Evolutionary conservation across 2,797 vertebrate genomes (phyloP), one percentile per base, ranked within the genome.

Genomic region (Clarias laeviceps): DNA sequence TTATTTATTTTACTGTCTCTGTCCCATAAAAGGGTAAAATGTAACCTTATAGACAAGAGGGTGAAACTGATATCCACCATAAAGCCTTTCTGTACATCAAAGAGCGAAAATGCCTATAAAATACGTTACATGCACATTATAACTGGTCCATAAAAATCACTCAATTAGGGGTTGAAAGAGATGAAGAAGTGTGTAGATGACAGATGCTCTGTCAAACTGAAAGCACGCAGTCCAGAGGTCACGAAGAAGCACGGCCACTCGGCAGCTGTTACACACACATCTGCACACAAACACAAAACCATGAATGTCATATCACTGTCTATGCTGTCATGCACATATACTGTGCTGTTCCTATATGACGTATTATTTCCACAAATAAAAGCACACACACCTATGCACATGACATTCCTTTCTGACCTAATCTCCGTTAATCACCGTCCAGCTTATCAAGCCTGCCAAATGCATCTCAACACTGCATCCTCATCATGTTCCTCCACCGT

Each of bases 61-160:
- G 20, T 40, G 37, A 50, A 77, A 72, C 24, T 56, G 54, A 29
- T 54, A 22, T 69, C 64, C 22, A 18, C 11, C 20, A 29, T 34
- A 22, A 62, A 24, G 32, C 64, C 54, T n/a, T 79, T 79, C 5
- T 40, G 11, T 37, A n/a, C 77, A 62, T 40, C 11, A 82, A 88
- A 80, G 73, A 82, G 22, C n/a, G 72, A 84, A 80, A 9, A 34
- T 12, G 32, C 5, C 54, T 73, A 27, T 82, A 82, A 84, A 82
- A 88, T 86, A 86, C n/a, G 50, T 76, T 57, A 32, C 27, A 76
- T 57, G 73, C 73, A 59, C 45, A 77, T 57, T 57, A 57, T 57
- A 59, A 77, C 73, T 77, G 85, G n/a, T 70, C 82, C 82, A 82
- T 82, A 85, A 86, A 82, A 86, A 84, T 82, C 77, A 54, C 85